These are phyloP conservation scores for Orthosia gothica DNA, from an alignment of 2,888 invertebrate genomes.

Conservation along the genomic window DNA sequence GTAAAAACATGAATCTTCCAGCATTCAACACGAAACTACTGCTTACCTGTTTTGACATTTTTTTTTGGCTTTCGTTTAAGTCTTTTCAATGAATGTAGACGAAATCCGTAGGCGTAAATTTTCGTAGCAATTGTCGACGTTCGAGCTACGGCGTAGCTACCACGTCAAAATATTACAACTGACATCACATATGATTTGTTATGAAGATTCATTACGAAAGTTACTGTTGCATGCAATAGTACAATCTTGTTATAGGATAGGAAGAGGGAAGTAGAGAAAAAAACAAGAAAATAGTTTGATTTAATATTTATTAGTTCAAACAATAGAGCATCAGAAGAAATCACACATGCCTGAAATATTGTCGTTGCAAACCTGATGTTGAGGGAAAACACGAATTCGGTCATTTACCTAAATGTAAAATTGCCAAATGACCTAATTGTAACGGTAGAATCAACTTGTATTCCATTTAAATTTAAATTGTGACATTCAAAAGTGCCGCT, in stretches of 20 bases:
- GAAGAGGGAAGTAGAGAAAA: conserved; percentile 3
- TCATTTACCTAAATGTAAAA: not conserved
- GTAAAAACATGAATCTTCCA: not conserved
- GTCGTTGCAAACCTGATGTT: not conserved
- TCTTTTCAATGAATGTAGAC: not conserved
- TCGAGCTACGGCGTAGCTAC: conserved; percentile 44
- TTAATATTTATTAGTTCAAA: conserved; percentile 37
- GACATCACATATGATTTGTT: conserved; percentile 2
- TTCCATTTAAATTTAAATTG: too few relatives aligned
- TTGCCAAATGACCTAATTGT: not conserved
- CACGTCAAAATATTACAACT: conserved; percentile 26
- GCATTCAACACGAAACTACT: not conserved
- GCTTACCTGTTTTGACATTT: not conserved
- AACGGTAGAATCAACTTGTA: too few relatives aligned
- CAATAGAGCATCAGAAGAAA: not conserved
- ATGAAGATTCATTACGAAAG: conserved; percentile 24
- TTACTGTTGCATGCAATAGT: conserved; percentile 48
- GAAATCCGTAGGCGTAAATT: conserved; percentile 4
- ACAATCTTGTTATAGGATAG: not conserved
- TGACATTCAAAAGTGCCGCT: too few relatives aligned
- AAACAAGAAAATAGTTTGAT: conserved; percentile 39
- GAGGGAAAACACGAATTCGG: too few relatives aligned
- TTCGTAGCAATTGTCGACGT: conserved; percentile 48
- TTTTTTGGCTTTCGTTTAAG: not conserved
- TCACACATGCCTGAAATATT: not conserved